Base-by-base conservation (phyloP, 2,797 vertebrate genomes). In the Spinus olivaceus region DNA sequence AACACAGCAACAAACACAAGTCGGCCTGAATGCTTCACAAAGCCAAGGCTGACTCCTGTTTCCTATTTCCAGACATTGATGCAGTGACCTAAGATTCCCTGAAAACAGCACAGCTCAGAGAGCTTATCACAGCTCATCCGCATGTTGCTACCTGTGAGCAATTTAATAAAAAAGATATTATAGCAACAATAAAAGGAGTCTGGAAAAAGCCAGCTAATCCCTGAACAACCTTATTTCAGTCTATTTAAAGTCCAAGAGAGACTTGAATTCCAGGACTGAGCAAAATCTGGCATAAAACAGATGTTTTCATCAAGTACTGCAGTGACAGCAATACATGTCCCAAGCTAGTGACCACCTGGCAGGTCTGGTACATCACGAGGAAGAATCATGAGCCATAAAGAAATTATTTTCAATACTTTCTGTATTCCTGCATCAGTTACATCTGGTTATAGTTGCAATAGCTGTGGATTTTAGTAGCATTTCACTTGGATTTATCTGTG, bases 81-180 rank as follows among this genome's bases (percentile, higher is more conserved):
- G 27, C 1, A 0, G 70, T 87, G 86, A 90, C 90, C 85, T 79
- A 22, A 85, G 85, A 78, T 88, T 93, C 86, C 69, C 83, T 64
- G 71, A 61, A 66, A 86, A 77, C 47, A 47, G 39, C 15, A 8
- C 42, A 54, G 47, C 81, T 88, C 5, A 0, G 46, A 50, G 56
- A 64, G 56, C 80, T 95, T 88, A 69, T 85, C 30, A 0, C 88
- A 92, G 81, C 71, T 19, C 57, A 81, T 81, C 69, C 54, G 0
- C 27, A 8, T 74, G 71, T 86, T 93, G 88, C 86, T 96, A 93
- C 94, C 78, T 95, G 76, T 74, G 54, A 93, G 69, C 79, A 92
- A 92, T 95, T 94, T 94, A 91, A 97, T 94, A 89, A 93, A 94
- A 92, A 81, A 67, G 69, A 72, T 94, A 91, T 81, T 90, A 92